These are phyloP conservation scores for Osmerus eperlanus DNA, from an alignment of 2,113 vertebrate genomes.

Conservation along the genomic window DNA sequence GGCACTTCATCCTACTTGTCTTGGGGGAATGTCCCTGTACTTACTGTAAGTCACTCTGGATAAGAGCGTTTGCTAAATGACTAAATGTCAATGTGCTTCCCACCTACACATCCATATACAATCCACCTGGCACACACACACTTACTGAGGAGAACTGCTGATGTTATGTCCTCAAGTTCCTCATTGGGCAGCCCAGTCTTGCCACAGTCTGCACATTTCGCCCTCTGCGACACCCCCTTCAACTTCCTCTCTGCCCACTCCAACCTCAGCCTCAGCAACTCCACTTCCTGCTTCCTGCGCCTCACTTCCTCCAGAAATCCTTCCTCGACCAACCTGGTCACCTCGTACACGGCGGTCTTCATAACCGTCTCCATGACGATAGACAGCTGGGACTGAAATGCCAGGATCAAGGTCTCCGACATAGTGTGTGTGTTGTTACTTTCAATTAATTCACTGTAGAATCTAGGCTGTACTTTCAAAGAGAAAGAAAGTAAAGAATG, in stretches of 20 bases:
- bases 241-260: slow-evolving; percentile 55
- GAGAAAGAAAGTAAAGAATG: no score
- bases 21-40: no score
- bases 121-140: background rate
- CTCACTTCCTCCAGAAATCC: slow-evolving; percentile 67
- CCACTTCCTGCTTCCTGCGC: slow-evolving; percentile 62
- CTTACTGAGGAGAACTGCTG: slow-evolving; percentile 40
- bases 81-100: background rate
- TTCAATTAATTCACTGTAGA: background rate
- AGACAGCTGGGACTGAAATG: slow-evolving; percentile 72
- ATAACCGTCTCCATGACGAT: slow-evolving; percentile 73
- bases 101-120: background rate
- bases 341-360: slow-evolving; percentile 70
- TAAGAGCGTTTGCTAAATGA: no score
- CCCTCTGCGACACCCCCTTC: slow-evolving; percentile 10
- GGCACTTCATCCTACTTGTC: no score
- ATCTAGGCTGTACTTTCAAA: no score
- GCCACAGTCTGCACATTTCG: slow-evolving; percentile 42
- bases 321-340: slow-evolving; percentile 71
- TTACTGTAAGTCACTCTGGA: no score
- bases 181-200: slow-evolving; percentile 27
- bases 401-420: slow-evolving; percentile 65
- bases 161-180: slow-evolving; percentile 7
- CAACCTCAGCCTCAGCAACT: slow-evolving; percentile 60
- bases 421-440: slow-evolving; percentile 35